phyloP scores from a whole-genome alignment of 2,113 vertebrate species.

The Cephalopterus ornatus region DNA sequence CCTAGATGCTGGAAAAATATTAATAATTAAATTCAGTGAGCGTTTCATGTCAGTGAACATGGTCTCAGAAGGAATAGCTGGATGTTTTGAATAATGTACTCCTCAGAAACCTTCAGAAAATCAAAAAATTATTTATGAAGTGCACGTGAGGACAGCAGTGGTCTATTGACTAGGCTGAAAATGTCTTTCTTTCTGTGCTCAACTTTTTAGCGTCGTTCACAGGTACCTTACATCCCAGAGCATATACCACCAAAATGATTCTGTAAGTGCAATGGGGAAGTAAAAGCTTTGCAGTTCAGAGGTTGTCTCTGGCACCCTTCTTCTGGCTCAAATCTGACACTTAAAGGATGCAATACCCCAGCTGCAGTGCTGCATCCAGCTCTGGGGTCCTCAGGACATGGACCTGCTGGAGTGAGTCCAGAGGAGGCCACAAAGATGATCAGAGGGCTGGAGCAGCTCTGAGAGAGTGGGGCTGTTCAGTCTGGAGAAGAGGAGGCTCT shows the following conservation, averaged over 20 bases:
- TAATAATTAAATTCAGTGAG: constrained; percentile 1
- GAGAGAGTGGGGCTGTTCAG: background rate
- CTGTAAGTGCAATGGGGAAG: background rate
- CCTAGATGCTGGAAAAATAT: background rate
- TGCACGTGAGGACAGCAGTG: background rate
- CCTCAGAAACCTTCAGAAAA: background rate
- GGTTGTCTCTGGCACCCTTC: background rate
- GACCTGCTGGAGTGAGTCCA: background rate
- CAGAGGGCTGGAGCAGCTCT: background rate
- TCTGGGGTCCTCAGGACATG: background rate
- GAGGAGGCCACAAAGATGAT: background rate
- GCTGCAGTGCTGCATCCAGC: background rate
- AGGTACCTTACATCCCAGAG: background rate
- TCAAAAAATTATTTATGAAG: constrained; percentile 14
- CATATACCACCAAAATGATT: background rate
- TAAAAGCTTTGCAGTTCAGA: background rate
- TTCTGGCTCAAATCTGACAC: background rate
- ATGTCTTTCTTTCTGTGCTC: background rate
- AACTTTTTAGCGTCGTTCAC: background rate
- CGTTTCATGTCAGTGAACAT: background rate
- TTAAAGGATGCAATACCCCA: background rate
- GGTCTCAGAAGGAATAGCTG: background rate
- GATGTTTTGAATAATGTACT: background rate
- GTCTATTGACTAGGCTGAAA: background rate
- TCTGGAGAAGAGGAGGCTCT: background rate